Evolutionary conservation across 1,140 invertebrate species (phyloP), one percentile per base, ranked within the genome.

Genomic region (Matsumurasca onukii): DNA sequence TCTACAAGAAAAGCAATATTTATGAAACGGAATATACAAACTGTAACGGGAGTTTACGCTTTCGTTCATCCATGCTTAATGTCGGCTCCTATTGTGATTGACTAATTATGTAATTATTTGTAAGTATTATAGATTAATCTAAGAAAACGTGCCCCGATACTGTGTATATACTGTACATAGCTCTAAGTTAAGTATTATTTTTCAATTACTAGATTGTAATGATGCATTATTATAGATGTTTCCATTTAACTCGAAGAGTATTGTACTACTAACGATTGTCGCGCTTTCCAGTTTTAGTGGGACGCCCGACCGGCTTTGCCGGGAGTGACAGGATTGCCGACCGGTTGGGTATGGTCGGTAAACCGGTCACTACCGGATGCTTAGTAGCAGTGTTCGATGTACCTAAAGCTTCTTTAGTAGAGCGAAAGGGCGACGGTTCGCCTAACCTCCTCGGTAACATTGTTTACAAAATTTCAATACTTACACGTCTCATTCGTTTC

Each of bases 101-200:
- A 62, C 48, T 45, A 25, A 25, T 59, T 25, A 39, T 22, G 27
- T 52, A 68, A 39, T 29, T 57, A 27, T 31, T 5, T 66, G 48
- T 70, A 55, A 31, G 63, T 48, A 31, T 51, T 66, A 55, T 25
- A 39, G 20, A 55, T 49, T 30, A 17, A n/a, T 66, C 22, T 29
- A 55, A n/a, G 20, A 31, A 61, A 52, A 34, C 31, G 52, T 55
- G 34, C 45, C 52, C 30, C 29, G 29, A 70, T 48, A 22, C 24
- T 66, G 17, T 70, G 52, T 65, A 59, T 49, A 67, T 72, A 70
- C 30, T 57, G 64, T 68, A 68, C 25, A 68, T 65, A 69, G 34
- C 31, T 68, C 67, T 64, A 55, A 59, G 63, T 72, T 68, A 34
- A 39, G 57, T 68, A 61, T 61, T 68, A 68, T 68, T 68, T 68